Percentiles rank a stretch among this genome's conserved stretches.
These are phyloP conservation scores for Stigmatopora argus DNA, from an alignment of 2,113 vertebrate genomes.

Conservation along the genomic window DNA sequence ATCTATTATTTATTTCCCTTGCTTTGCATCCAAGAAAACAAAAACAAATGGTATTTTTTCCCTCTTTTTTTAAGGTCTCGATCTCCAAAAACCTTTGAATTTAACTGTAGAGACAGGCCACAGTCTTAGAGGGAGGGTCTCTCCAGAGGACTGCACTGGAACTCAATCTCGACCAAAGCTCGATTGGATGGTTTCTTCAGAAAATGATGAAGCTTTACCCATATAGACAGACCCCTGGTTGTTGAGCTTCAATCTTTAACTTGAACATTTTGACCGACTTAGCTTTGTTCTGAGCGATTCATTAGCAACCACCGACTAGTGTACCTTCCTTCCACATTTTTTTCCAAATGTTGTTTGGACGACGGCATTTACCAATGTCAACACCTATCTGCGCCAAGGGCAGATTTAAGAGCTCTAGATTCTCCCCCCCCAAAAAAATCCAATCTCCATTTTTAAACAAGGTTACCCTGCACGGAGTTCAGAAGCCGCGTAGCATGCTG, in stretches of 20 bases:
- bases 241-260: neutral
- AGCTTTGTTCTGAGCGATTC: neutral
- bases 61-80: too few species aligned
- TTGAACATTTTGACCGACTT: neutral
- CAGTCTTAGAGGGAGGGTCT: neutral
- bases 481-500: constrained; percentile 59
- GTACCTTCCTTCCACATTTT: neutral
- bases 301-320: neutral
- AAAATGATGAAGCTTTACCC: neutral
- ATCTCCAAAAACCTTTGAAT: too few species aligned
- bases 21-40: neutral
- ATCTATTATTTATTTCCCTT: neutral
- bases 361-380: neutral
- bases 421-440: constrained; percentile 13
- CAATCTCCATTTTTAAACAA: constrained; percentile 31
- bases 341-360: neutral
- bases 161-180: neutral
- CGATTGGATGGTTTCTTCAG: neutral
- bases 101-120: too few species aligned
- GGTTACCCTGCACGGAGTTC: constrained; percentile 53
- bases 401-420: constrained; percentile 25
- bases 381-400: neutral
- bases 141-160: neutral
- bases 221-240: neutral
- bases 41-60: too few species aligned